Percentiles rank a stretch among this genome's conserved stretches.
These are phyloP conservation scores for Propithecus deckenii DNA, from an alignment of 2,797 vertebrate genomes.

Conservation along the genomic window DNA sequence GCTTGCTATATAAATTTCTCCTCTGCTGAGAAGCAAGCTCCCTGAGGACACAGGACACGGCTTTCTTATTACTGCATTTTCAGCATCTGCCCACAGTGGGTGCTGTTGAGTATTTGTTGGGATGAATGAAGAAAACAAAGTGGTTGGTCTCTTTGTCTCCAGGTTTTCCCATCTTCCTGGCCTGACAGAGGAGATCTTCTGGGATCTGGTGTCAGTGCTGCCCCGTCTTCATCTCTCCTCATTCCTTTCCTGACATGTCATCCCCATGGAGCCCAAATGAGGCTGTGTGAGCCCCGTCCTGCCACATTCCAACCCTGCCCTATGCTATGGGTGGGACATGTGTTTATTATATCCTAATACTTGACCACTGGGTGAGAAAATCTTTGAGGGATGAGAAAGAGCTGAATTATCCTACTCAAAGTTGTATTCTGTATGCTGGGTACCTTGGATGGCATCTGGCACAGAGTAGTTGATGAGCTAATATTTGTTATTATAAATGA, in stretches of 20 bases:
- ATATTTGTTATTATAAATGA: neutral
- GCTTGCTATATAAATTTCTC: neutral
- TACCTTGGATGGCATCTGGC: too few relatives aligned
- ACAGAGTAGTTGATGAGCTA: neutral
- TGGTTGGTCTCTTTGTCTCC: rapidly evolving
- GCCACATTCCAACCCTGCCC: rapidly evolving
- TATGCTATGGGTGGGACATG: neutral
- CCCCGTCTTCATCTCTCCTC: neutral
- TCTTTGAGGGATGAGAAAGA: neutral
- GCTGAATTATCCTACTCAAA: neutral
- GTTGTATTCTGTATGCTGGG: neutral
- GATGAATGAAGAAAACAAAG: neutral
- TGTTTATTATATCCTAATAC: neutral
- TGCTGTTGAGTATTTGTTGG: neutral
- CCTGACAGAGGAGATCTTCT: too few relatives aligned
- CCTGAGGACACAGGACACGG: rapidly evolving
- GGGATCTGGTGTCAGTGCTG: rapidly evolving
- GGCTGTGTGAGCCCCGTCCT: rapidly evolving
- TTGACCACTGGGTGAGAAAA: rapidly evolving
- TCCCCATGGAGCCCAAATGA: rapidly evolving
- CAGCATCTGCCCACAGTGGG: too few relatives aligned
- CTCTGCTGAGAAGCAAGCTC: neutral
- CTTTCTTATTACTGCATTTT: neutral
- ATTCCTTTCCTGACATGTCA: neutral
- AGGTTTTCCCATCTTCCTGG: neutral